Evolutionary conservation across 1,140 invertebrate genomes (phyloP), one percentile per base, ranked within the genome.

Genomic region (Uloborus diversus): DNA sequence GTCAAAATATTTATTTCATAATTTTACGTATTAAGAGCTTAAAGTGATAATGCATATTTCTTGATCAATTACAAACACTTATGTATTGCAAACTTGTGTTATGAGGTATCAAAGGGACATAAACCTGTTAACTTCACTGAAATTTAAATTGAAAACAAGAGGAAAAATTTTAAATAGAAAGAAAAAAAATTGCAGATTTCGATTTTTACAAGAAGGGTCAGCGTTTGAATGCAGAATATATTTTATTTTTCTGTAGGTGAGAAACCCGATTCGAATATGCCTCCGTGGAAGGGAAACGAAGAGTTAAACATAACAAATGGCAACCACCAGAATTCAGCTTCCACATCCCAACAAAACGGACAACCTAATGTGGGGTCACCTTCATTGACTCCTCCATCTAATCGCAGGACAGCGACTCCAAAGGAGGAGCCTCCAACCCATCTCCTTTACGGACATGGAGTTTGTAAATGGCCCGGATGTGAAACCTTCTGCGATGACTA

Each of bases 381-480:
- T 7, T 66, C 73, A 42, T 13, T 66, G 33, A 66, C 73, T 62
- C 81, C 47, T 68, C 81, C 56, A 80, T 81, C 53, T 53, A 76
- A 47, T 20, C 49, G 79, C n/a, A 23, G 56, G 13, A 62, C 66
- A 7, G 35, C 49, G 3, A 64, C 68, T 14, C 68, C 68, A 3
- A 81, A 81, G 25, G 79, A 81, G 27, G 79, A 81, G 4, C 53
- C 73, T 11, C 81, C 32, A 27, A 76, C 37, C 28, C 81, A 82
- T 51, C 61, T 61, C 1, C 89, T 98, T 14, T 98, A 94, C 86
- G 94, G 95, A 28, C 94, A 97, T 86, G 95, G 95, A 7, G 93
- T 97, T 9, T 99, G 96, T 89, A 96, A 96, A 86, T 99, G 96
- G 96, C 96, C 96, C 4, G 94, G 96, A 79, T 98, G 96, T 89